phyloP scores from a whole-genome alignment of 2,113 vertebrate species.

The Sakesphorus luctuosus region DNA sequence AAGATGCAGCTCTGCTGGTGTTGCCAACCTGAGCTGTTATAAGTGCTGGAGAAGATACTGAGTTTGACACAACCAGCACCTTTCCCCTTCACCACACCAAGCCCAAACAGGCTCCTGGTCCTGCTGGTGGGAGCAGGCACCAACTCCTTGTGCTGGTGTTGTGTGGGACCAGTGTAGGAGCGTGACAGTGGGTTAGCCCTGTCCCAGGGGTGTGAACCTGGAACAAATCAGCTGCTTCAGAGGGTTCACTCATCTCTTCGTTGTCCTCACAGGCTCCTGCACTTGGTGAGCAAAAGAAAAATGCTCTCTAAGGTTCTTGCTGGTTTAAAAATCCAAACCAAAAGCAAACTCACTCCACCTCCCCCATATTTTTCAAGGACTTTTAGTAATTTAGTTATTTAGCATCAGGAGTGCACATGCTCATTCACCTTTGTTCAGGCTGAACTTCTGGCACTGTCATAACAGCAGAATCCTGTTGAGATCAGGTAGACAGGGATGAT shows the following conservation, averaged over 20 bases:
- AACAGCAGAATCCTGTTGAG: neutral
- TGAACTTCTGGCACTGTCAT: neutral
- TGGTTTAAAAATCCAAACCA: neutral
- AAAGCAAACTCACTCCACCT: neutral
- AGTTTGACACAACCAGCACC: neutral
- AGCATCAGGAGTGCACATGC: neutral
- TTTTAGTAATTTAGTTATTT: neutral
- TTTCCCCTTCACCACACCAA: fast-evolving
- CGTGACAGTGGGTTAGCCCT: neutral
- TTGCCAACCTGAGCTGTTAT: no score
- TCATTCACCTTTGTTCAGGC: neutral
- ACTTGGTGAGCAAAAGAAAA: neutral
- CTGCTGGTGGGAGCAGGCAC: neutral
- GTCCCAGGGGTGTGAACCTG: neutral
- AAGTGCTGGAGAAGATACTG: fast-evolving
- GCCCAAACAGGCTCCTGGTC: fast-evolving
- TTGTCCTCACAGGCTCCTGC: neutral
- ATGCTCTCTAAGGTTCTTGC: neutral
- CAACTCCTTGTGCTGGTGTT: neutral
- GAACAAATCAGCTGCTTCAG: neutral
- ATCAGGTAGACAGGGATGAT: neutral
- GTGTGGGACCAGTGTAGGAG: neutral
- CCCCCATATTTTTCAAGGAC: neutral
- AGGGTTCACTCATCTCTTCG: neutral
- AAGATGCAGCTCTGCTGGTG: neutral